phyloP scores from a whole-genome alignment of 2,888 invertebrate genomes.

The Cephus spinipes region DNA sequence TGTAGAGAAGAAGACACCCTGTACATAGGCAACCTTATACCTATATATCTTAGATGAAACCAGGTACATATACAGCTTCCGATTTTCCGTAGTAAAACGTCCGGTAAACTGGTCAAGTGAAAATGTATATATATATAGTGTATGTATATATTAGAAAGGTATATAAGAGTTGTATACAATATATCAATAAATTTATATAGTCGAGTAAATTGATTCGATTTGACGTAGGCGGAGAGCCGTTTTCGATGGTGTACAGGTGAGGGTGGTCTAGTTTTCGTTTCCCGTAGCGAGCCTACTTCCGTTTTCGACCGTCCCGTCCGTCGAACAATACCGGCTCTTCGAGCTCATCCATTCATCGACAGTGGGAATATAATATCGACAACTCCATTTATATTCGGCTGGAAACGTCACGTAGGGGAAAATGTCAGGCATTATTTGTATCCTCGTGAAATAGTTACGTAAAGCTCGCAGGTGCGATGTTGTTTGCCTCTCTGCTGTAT shows the following conservation, averaged over 20 bases:
- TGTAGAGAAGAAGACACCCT: neutral
- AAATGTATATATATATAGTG: no score
- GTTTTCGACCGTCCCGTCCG: conserved; percentile 17
- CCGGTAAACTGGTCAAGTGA: no score
- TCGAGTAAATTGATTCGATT: conserved; percentile 34
- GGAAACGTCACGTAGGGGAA: neutral
- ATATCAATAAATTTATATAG: neutral
- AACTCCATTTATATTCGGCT: conserved; percentile 34
- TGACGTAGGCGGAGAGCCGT: conserved; percentile 25
- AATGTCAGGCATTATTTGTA: neutral
- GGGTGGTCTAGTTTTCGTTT: conserved; percentile 43
- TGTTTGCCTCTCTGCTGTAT: neutral
- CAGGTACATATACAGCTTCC: neutral
- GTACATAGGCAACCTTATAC: neutral
- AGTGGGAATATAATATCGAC: conserved; percentile 38
- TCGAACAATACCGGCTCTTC: conserved; percentile 18
- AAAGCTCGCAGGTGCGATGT: neutral
- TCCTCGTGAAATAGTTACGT: neutral
- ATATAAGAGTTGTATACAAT: neutral
- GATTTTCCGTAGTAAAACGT: no score
- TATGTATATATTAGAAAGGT: no score
- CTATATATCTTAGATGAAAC: neutral
- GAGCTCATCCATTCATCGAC: conserved; percentile 24
- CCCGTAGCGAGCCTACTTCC: conserved; percentile 41
- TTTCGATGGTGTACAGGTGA: conserved; percentile 7